A percentile compares a stretch with the other conserved stretches of the same genome.
Evolutionary conservation across 2,888 invertebrate genomes (phyloP).

Genomic region (Vesta saturnalis): DNA sequence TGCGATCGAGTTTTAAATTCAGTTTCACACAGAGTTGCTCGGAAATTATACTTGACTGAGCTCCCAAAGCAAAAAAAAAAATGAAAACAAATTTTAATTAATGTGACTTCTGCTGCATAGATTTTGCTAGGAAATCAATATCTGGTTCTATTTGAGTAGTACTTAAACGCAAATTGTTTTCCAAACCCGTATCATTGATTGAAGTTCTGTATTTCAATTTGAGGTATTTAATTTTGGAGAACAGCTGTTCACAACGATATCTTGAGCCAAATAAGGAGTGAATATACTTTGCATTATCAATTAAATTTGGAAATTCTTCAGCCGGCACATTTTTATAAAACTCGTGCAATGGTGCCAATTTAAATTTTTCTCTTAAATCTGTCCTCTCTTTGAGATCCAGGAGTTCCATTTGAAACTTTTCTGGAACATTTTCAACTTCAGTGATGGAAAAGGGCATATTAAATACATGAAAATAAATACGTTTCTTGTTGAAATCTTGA

Average conservation of each 20-base stretch:
- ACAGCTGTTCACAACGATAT: too few species aligned
- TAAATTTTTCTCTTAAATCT: not conserved
- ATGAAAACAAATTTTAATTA: constrained; percentile 5
- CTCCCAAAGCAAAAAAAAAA: not conserved
- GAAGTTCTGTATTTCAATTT: not conserved
- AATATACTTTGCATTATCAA: too few species aligned
- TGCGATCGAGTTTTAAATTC: not conserved
- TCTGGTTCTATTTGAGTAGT: not conserved
- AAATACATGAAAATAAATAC: too few species aligned
- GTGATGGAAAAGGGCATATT: too few species aligned
- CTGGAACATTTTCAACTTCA: too few species aligned
- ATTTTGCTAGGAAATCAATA: not conserved
- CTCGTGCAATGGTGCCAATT: too few species aligned
- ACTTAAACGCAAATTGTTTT: not conserved
- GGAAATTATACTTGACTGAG: not conserved
- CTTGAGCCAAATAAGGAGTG: too few species aligned
- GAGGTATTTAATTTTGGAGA: too few species aligned
- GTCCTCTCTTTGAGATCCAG: not conserved
- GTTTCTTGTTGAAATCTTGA: too few species aligned
- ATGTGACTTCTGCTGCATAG: constrained; percentile 1
- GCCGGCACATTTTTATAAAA: too few species aligned
- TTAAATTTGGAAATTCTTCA: too few species aligned
- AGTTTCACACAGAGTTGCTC: not conserved
- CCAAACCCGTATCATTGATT: not conserved
- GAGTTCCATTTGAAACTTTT: too few species aligned